A percentile compares a stretch with the other conserved stretches of the same genome.
phyloP scores from a whole-genome alignment of 1,140 invertebrate genomes.

The Acyrthosiphon pisum region DNA sequence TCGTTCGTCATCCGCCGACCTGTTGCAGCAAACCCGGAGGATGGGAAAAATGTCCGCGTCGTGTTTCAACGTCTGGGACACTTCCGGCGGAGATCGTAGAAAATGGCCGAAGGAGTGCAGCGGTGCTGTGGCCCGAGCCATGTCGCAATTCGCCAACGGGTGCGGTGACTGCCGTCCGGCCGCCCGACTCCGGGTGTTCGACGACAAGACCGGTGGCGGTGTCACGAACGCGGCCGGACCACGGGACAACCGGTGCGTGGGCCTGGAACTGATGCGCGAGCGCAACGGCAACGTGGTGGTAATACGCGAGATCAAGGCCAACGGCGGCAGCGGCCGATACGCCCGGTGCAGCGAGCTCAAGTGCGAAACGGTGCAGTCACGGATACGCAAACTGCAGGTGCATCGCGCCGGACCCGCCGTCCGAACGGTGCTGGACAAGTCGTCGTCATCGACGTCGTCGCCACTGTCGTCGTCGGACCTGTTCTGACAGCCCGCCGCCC shows the following conservation, averaged over 20 bases:
- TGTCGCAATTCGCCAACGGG: conserved; percentile 64
- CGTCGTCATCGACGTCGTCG: conserved; percentile 55
- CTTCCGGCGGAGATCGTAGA: conserved; percentile 61
- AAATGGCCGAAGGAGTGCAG: conserved; percentile 66
- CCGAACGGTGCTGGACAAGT: conserved; percentile 5
- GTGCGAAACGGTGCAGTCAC: conserved; percentile 67
- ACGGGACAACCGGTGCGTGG: conserved; percentile 55
- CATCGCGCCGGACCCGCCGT: conserved; percentile 60
- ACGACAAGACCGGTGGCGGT: neutral
- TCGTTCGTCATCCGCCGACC: neutral
- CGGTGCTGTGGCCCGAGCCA: conserved; percentile 65
- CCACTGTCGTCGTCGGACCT: conserved; percentile 32
- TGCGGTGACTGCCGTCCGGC: conserved; percentile 60
- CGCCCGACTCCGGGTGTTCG: conserved; percentile 63
- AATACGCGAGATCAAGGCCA: conserved; percentile 66
- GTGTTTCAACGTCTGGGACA: conserved; percentile 61
- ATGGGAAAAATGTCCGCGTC: conserved; percentile 59
- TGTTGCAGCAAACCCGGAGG: conserved; percentile 12
- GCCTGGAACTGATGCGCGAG: conserved; percentile 60
- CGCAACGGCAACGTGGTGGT: conserved; percentile 66
- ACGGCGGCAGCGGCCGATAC: conserved; percentile 67
- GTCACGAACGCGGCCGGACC: neutral
- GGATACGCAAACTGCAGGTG: conserved; percentile 66
- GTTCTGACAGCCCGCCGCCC: neutral
- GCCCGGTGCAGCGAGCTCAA: conserved; percentile 68